phyloP scores from a whole-genome alignment of 2,888 invertebrate species.

The Plemyria rubiginata region DNA sequence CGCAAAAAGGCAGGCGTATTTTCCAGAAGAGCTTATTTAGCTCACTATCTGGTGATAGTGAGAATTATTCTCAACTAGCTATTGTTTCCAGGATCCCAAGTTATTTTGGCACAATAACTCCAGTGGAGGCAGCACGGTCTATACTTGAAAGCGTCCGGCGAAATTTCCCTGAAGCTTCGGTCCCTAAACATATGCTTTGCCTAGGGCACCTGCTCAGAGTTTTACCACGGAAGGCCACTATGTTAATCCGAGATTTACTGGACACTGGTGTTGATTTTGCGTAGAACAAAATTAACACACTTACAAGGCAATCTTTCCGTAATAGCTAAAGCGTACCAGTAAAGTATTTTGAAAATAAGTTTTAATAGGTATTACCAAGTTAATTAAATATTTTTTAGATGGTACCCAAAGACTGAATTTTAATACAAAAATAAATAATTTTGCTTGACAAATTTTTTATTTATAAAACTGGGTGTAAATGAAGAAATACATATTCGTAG shows the following conservation, averaged over 20 bases:
- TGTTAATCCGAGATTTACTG: constrained; percentile 85
- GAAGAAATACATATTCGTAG: too few relatives aligned
- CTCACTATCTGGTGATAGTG: too few relatives aligned
- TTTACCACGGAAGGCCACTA: constrained; percentile 85
- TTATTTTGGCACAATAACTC: constrained; percentile 87
- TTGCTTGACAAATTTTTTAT: background rate
- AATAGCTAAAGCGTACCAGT: background rate
- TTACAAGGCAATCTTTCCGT: background rate
- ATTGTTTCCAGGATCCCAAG: constrained; percentile 84
- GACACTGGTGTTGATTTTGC: constrained; percentile 88
- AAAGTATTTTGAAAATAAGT: background rate
- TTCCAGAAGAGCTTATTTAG: too few relatives aligned
- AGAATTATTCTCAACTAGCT: background rate
- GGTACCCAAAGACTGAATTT: constrained; percentile 19
- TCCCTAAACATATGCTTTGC: constrained; percentile 85
- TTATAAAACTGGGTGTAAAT: too few relatives aligned
- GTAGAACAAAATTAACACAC: constrained; percentile 43
- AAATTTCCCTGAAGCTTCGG: constrained; percentile 86
- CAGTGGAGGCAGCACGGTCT: constrained; percentile 82
- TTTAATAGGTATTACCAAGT: background rate
- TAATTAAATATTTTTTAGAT: too few relatives aligned
- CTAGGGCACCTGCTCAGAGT: constrained; percentile 85
- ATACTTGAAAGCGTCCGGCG: constrained; percentile 86
- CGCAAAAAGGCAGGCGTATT: too few relatives aligned
- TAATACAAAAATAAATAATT: background rate